Base-by-base conservation (phyloP, 2,797 vertebrate species). In the Hozukius guyotensis region DNA sequence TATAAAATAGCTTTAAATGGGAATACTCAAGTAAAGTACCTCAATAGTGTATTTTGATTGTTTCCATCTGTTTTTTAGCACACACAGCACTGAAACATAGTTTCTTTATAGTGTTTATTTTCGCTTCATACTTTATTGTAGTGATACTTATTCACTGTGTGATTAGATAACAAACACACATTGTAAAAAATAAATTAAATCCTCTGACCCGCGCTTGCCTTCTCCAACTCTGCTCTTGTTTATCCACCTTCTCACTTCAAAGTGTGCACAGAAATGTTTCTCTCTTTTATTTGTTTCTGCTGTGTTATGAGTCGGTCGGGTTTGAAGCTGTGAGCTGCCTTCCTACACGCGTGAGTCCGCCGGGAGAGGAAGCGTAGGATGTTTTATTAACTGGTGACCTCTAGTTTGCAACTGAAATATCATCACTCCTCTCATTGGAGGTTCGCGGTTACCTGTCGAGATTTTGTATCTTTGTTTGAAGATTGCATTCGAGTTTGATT, bases 381-480 rank as follows among this genome's bases (percentile, higher is more conserved):
- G 78, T 52, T 80, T 88, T 91, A 90, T 91, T 86, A 91, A 87
- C 71, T 34, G 69, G 8, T 80, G 80, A 86, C 68, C 82, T 63
- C 38, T 16, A 1, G 60, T 81, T 86, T 78, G 70, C 31, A 60
- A 34, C 65, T 75, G 46, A 86, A 87, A 69, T 61, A 75, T 63
- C 24, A 53, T 27, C 72, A 7, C 27, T 75, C 16, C 64, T 62
- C 36, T 25, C 36, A n/a, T 24, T 63, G 63, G 61, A 49, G 29
- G 53, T 34, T 64, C 5, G 12, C 4, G 52, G 63, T 66, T 73
- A 38, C 42, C 63, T 60, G 52, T 34, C 9, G 42, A 68, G 70
- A 53, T 63, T 60, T 62, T 14, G 16, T 34, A 0, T 42, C 34
- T 67, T 65, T 49, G 25, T 70, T 81, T 62, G 2, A 25, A 69